Evolutionary conservation across 1,140 invertebrate species (phyloP), one percentile per base, ranked within the genome.

Genomic region (Lordiphosa mommai): DNA sequence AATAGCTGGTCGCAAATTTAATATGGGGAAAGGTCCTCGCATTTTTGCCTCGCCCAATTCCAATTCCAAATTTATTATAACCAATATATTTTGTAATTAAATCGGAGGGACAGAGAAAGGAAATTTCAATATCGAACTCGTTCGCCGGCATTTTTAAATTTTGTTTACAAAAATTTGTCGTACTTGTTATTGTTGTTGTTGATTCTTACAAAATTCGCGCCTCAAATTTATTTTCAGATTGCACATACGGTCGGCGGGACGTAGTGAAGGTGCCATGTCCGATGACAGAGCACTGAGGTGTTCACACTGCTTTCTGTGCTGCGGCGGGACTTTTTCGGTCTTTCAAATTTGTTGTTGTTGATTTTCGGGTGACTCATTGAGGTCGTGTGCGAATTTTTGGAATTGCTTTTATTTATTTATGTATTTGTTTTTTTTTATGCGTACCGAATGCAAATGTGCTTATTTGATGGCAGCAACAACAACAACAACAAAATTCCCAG

Each of bases 321-420:
- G 27, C 17, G 33, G 29, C n/a, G 44, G 32, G 1, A 23, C 17
- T 41, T 41, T 41, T 41, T 41, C 20, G 20, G 40, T 43, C 20
- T 43, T 43, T 43, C 20, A 43, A 43, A 27, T 43, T 43, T 23
- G 20, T 43, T 43, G 40, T 27, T 1, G 10, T 13, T 27, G 20
- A 6, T 41, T 43, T 20, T 40, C 23, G 13, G 29, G 66, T 80
- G 76, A 80, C 76, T 80, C 76, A 80, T 80, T 80, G 76, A 71
- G 76, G 76, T 74, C 76, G 76, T 80, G 71, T 80, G 76, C 76
- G 76, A 80, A 80, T 80, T 74, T 80, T 80, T 80, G 71, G 76
- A 80, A 80, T 80, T 80, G 76, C 76, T 80, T 82, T 71, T 58
- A 76, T 80, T 82, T 82, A 71, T 82, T 82, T 82, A 80, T 82